Conservation (phyloP, 2,888 invertebrate species). For the Amphipoea lucens region DNA sequence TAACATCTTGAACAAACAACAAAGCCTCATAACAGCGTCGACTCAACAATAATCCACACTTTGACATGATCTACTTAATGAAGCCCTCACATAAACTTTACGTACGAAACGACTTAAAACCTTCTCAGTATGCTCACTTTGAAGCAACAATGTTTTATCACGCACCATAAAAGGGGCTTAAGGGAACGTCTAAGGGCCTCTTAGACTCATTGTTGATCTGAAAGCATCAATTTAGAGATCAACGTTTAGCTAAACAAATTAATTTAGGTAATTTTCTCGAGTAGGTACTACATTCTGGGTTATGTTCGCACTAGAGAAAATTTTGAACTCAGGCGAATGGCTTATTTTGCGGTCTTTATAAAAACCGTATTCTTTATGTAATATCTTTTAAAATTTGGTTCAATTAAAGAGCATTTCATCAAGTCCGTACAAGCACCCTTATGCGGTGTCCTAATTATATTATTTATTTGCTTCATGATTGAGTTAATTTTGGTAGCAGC, state of each 20-base stretch:
- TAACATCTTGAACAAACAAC: conserved; percentile 14
- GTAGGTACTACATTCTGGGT: neutral
- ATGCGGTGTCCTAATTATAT: too few species aligned
- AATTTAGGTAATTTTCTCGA: conserved; percentile 39
- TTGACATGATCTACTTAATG: conserved; percentile 43
- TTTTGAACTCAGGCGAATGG: neutral
- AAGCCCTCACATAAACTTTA: conserved; percentile 43
- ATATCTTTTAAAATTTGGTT: neutral
- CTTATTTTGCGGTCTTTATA: neutral
- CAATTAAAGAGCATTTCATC: neutral
- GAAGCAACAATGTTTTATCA: conserved; percentile 55
- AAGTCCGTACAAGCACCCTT: neutral
- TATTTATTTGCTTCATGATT: too few species aligned
- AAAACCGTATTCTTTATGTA: neutral
- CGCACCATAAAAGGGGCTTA: conserved; percentile 59
- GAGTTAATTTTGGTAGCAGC: too few species aligned
- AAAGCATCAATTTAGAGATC: conserved; percentile 58
- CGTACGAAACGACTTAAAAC: conserved; percentile 42
- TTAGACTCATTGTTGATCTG: conserved; percentile 44
- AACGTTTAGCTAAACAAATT: conserved; percentile 47
- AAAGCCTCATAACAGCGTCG: conserved; percentile 15
- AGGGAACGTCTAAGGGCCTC: conserved; percentile 22
- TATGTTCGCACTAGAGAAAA: neutral
- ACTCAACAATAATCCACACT: conserved; percentile 14
- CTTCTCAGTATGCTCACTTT: conserved; percentile 45